Evolutionary conservation across 1,140 invertebrate species (phyloP), one percentile per base, ranked within the genome.

Genomic region (Agrilus planipennis): DNA sequence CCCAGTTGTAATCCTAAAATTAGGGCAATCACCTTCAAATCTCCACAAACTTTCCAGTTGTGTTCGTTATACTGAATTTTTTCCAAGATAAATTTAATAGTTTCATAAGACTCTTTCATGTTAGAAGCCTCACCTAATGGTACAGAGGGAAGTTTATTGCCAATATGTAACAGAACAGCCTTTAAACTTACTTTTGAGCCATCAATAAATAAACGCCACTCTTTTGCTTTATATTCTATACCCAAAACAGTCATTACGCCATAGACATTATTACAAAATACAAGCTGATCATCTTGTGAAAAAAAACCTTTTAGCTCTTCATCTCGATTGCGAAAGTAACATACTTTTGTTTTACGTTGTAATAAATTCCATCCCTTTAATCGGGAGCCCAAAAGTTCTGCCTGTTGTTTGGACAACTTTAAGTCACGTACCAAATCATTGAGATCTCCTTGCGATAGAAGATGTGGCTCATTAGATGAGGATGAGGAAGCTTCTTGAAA

Each of bases 291-390:
- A 12, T 30, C 28, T 4, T 30, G 11, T 12, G 11, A 12, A 15
- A 30, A 30, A 15, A 30, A 30, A 16, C 2, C 19, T 37, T 7
- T n/a, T 22, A 37, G 12, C 19, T 9, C 34, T 9, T 23, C 19
- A 23, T 40, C 32, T 40, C 12, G 30, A 18, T 40, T 40, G 30
- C 39, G 30, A 19, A 25, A 25, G 23, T 23, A 9, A 34, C 30
- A 34, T 30, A 41, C 31, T 22, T 41, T 9, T 41, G 20, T 41
- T 34, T 17, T 4, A 41, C 19, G 5, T 17, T 41, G 19, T 21
- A 41, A 21, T 16, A 21, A 17, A 6, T 34, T 34, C 29, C 30
- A 34, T 12, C 7, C 29, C 23, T 39, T 4, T 18, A 39, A 23
- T 22, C 39, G 31, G 34, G 18, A 34, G 22, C 11, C 30, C 34